Evolutionary conservation across 2,888 invertebrate genomes (phyloP).

Genomic region (Lomographa bimaculata): DNA sequence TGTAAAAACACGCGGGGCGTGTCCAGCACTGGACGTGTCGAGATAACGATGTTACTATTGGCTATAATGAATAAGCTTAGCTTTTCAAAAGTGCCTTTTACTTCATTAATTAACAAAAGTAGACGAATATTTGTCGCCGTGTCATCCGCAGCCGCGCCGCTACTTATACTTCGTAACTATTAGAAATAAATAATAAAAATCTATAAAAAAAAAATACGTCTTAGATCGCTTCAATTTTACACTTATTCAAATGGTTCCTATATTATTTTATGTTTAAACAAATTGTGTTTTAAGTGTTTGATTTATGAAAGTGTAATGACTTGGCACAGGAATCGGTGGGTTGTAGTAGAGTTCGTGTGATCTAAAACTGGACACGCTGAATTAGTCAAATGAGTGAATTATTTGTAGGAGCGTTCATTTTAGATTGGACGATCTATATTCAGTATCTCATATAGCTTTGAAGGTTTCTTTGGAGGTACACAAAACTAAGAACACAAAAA

Average conservation of each 20-base stretch:
- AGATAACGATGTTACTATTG: too few relatives aligned
- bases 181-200: constrained; percentile 28
- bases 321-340: constrained; percentile 17
- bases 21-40: too few relatives aligned
- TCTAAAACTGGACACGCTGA: too few relatives aligned
- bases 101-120: constrained; percentile 1
- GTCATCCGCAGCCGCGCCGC: constrained; percentile 18
- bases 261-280: constrained; percentile 25
- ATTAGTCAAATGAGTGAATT: too few relatives aligned
- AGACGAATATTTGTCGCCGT: constrained; percentile 1
- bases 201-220: constrained; percentile 31
- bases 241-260: constrained; percentile 37
- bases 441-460: too few relatives aligned
- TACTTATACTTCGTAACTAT: constrained; percentile 32
- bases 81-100: constrained; percentile 14
- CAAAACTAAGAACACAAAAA: too few relatives aligned
- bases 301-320: not conserved
- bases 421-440: too few relatives aligned
- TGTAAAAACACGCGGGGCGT: too few relatives aligned
- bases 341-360: too few relatives aligned
- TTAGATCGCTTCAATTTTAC: constrained; percentile 36
- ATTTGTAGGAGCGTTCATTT: too few relatives aligned
- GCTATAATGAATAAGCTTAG: too few relatives aligned
- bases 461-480: too few relatives aligned
- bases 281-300: constrained; percentile 11